Evolutionary conservation across 2,888 invertebrate genomes (phyloP), one percentile per base, ranked within the genome.

Genomic region (Chloromyia formosa): DNA sequence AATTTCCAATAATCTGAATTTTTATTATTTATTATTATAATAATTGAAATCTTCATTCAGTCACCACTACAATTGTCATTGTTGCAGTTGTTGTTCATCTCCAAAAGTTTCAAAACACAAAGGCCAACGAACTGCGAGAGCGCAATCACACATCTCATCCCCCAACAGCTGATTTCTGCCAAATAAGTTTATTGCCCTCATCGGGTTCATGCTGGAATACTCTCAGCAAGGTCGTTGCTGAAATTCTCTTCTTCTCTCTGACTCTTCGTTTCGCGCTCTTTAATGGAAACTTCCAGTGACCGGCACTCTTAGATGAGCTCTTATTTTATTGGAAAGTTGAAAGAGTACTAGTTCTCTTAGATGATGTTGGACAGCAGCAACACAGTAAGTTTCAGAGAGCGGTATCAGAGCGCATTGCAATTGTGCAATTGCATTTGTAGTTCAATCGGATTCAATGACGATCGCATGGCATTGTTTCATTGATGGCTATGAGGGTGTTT

Each of bases 121-220:
- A 71, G 56, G 69, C 35, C 53, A 69, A 54, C 69, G 69, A 69
- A 69, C 69, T 69, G 18, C 14, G 56, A 56, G 23, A 56, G 58
- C 71, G 56, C 40, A 71, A 40, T 40, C 71, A 58, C 58, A 58
- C 58, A 71, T 20, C 49, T 49, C 49, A 49, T 49, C 49, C 16
- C 56, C 69, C 56, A 69, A 53, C 71, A 71, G 71, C 71, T 71
- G 71, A 71, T 71, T 71, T 71, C 71, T 71, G 71, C 71, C 71
- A 71, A 69, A 58, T 40, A 71, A 40, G 45, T 66, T 66, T 49
- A 49, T 66, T 45, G 49, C 66, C 66, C 66, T 20, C 49, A 16
- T 16, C 18, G n/a, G 16, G 18, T 40, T 35, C n/a, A 20, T 66
- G 14, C 22, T 18, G 49, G 27, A 35, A 12, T 9, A 12, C 22